Percentiles rank a stretch among this genome's conserved stretches.
These are phyloP conservation scores for Pseudotriccus pelzelni DNA, from an alignment of 2,797 vertebrate genomes.

Conservation along the genomic window DNA sequence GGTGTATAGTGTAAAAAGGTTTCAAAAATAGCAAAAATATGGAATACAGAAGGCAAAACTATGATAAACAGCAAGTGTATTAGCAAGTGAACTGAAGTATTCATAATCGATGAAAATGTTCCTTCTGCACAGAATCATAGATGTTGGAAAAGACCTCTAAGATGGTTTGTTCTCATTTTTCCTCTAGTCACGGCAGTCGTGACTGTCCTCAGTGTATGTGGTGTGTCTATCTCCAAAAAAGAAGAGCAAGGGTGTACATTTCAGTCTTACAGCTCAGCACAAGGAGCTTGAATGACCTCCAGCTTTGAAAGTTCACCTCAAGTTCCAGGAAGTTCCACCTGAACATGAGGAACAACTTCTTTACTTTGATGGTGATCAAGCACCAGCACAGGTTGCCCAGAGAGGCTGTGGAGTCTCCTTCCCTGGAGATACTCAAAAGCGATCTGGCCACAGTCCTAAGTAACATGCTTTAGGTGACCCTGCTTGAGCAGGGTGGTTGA, in stretches of 20 bases:
- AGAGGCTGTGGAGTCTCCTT: not conserved
- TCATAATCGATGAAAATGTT: not conserved
- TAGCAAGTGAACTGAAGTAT: not conserved
- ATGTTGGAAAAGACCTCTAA: not conserved
- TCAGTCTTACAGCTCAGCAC: not conserved
- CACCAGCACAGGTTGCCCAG: not conserved
- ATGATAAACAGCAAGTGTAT: not conserved
- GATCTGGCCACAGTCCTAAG: not conserved
- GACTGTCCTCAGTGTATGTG: not conserved
- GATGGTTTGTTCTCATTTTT: not conserved
- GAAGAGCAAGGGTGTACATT: not conserved
- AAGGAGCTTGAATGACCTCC: not conserved
- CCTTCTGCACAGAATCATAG: not conserved
- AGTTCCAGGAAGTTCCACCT: not conserved
- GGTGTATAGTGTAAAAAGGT: not conserved
- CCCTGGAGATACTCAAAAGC: not conserved
- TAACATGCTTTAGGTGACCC: too few species aligned
- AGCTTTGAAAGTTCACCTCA: not conserved
- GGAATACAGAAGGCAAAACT: not conserved
- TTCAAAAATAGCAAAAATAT: not conserved
- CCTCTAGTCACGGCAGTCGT: not conserved
- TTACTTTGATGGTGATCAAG: accelerated
- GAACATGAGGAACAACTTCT: not conserved
- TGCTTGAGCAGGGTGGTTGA: not conserved
- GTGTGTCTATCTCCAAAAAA: not conserved